Base-by-base conservation (phyloP, 2,113 vertebrate species). In the Cercocebus atys region DNA sequence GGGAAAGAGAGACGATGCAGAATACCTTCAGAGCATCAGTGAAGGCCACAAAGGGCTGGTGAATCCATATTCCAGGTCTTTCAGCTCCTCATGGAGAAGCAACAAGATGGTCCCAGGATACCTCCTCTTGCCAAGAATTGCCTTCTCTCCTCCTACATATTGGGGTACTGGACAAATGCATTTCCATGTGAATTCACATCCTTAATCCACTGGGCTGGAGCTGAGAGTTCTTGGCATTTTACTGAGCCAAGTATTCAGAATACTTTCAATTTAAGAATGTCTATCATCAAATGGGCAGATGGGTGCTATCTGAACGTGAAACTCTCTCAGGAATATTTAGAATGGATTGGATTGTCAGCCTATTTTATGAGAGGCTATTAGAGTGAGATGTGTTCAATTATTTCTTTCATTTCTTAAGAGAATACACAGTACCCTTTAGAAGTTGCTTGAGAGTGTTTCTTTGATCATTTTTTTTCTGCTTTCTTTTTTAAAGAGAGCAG, bases 361-460 rank as follows among this genome's bases (percentile, higher is more conserved):
- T 18, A 8, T 64, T 70, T 93, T 75, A 40, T 75, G 32, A 94
- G 80, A 95, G 70, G 55, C 76, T 57, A 59, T 84, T 81, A 64
- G 73, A 27, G 14, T 75, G 82, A 55, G 59, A 13, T 68, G 13
- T 76, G 38, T 83, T 90, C 59, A 80, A 23, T 93, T 85, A 86
- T 52, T 87, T 85, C 88, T 40, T 89, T 43, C n/a, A 82, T 90
- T 95, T 76, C 72, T 68, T 68, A 20, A 81, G 45, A 85, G 78
- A 57, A 81, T 76, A 35, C 96, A 68, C 32, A 64, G 76, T 88
- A 55, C 76, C 87, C 80, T 64, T 92, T 79, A 95, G 72, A 95
- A 57, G 64, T 38, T 95, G 73, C 52, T 88, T 59, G 2, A 73
- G 40, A 78, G 40, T 88, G 40, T 78, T 85, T 76, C 40, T 90